These are phyloP conservation scores for Gymnarchus niloticus DNA, from an alignment of 2,113 vertebrate genomes.

Conservation along the genomic window DNA sequence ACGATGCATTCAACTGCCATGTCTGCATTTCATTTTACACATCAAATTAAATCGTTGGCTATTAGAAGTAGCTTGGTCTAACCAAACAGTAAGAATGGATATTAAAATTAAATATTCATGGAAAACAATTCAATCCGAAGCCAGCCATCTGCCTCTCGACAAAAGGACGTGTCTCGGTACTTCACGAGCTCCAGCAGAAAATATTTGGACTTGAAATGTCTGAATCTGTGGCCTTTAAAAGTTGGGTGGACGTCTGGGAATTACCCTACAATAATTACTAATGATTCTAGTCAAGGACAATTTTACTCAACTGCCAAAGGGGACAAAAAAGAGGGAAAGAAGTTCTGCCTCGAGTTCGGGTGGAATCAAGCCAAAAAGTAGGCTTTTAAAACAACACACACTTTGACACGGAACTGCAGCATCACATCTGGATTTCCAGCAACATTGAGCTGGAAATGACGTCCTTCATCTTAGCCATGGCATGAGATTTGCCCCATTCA, in stretches of 20 bases:
- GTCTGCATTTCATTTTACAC: neutral
- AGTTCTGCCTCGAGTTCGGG: neutral
- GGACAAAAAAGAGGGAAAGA: neutral
- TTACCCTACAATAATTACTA: constrained; percentile 20
- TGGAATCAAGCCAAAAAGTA: neutral
- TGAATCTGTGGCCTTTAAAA: neutral
- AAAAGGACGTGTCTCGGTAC: neutral
- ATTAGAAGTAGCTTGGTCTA: neutral
- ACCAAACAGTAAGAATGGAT: constrained; percentile 2
- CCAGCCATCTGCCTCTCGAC: constrained; percentile 4
- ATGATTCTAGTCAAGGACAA: constrained; percentile 14
- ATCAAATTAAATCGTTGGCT: neutral
- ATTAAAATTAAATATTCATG: constrained; percentile 17
- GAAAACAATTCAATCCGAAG: constrained; percentile 6
- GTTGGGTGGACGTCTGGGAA: constrained; percentile 1
- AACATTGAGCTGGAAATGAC: neutral
- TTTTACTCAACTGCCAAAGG: constrained; percentile 10
- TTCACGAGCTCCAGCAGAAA: neutral
- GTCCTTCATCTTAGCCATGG: neutral
- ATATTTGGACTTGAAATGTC: constrained; percentile 11
- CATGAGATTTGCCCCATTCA: neutral
- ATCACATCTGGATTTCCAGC: neutral
- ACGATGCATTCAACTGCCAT: neutral
- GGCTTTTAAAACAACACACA: neutral
- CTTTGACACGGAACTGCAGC: neutral